These are phyloP conservation scores for Corythornis madagascariensis DNA, from an alignment of 2,113 vertebrate genomes.

Conservation along the genomic window DNA sequence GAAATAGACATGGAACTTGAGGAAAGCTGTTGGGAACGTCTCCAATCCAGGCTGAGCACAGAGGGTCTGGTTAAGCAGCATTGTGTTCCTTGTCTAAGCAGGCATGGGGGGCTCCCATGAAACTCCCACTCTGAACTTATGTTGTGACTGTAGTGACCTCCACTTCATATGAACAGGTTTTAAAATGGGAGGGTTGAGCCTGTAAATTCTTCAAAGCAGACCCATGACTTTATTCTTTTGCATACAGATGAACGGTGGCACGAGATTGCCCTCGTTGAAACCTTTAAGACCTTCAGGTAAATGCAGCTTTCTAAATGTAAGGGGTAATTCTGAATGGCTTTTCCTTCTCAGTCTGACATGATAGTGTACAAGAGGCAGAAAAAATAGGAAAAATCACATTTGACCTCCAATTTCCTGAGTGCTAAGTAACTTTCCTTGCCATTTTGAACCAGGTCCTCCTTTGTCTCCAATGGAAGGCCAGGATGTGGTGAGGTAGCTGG, in stretches of 20 bases:
- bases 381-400: background rate
- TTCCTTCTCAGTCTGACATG: background rate
- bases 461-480: constrained; percentile 78
- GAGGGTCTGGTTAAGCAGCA: background rate
- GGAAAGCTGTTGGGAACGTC: background rate
- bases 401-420: background rate
- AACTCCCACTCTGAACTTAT: background rate
- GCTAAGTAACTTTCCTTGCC: constrained; percentile 38
- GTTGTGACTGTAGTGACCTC: background rate
- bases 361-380: background rate
- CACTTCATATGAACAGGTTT: background rate
- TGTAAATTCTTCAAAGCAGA: background rate
- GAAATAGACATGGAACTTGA: background rate
- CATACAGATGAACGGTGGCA: background rate
- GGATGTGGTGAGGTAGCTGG: constrained; percentile 74
- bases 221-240: background rate
- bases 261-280: background rate
- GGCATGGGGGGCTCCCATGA: background rate
- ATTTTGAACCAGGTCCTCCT: constrained; percentile 70
- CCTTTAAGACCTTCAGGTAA: background rate
- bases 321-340: background rate
- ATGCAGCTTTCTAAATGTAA: background rate
- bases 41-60: background rate
- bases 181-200: background rate
- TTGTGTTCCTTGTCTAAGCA: background rate